Conservation (phyloP, 2,113 vertebrate species). For the Labeo rohita region DNA sequence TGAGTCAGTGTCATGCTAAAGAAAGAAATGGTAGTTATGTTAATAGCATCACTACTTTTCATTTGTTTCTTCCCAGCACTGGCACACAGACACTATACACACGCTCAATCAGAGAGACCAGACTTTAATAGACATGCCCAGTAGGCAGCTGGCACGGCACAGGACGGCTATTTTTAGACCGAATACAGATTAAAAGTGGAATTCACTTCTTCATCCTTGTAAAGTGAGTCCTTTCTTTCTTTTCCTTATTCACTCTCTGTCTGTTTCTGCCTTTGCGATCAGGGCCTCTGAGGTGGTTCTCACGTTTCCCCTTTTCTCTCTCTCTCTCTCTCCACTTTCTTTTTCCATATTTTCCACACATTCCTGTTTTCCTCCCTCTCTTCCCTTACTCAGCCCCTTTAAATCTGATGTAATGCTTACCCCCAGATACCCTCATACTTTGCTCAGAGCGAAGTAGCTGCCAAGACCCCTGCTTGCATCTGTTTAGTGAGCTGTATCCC, state of each 20-base stretch:
- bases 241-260: constrained; percentile 20
- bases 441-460: background rate
- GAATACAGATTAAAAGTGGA: constrained; percentile 54
- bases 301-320: constrained; percentile 42
- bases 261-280: constrained; percentile 40
- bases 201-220: constrained; percentile 52
- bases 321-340: constrained; percentile 15
- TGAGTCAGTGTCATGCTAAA: background rate
- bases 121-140: constrained; percentile 75
- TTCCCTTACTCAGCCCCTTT: constrained; percentile 37
- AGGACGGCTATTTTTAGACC: constrained; percentile 55
- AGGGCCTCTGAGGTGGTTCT: constrained; percentile 49
- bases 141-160: constrained; percentile 69
- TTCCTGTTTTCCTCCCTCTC: constrained; percentile 16
- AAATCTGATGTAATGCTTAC: constrained; percentile 53
- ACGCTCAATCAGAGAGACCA: constrained; percentile 54
- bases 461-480: constrained; percentile 33
- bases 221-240: constrained; percentile 34
- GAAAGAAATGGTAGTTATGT: background rate
- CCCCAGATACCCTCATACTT: constrained; percentile 25
- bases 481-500: constrained; percentile 38
- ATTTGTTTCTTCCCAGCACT: background rate
- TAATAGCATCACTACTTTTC: background rate
- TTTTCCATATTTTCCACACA: constrained; percentile 24
- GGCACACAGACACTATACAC: background rate